phyloP scores from a whole-genome alignment of 2,113 vertebrate species.

The Rhea americana region DNA sequence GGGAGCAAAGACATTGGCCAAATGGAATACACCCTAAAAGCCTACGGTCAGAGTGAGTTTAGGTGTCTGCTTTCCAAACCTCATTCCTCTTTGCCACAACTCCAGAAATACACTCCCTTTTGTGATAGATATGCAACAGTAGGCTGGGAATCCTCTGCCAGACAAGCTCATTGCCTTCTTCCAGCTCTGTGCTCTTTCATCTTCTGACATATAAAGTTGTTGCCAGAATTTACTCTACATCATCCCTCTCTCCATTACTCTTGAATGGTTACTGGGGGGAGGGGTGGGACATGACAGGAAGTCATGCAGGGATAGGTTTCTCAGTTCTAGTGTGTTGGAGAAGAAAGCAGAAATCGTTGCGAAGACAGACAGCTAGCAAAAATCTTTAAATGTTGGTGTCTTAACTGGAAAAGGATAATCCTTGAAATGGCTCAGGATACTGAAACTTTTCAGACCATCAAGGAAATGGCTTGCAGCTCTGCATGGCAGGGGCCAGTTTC shows the following conservation, averaged over 20 bases:
- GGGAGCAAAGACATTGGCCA: accelerated
- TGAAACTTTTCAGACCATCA: slow-evolving; percentile 3
- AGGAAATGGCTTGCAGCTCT: not conserved
- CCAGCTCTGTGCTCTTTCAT: not conserved
- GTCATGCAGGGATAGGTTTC: not conserved
- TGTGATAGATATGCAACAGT: not conserved
- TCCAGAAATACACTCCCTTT: not conserved
- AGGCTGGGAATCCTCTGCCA: not conserved
- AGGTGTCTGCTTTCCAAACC: not conserved
- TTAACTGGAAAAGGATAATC: slow-evolving; percentile 25
- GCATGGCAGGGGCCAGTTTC: not conserved
- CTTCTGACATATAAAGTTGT: not conserved
- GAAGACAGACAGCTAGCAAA: slow-evolving; percentile 1
- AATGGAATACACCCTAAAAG: not conserved
- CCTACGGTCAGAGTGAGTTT: not conserved
- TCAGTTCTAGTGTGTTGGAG: not conserved
- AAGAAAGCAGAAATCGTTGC: slow-evolving; percentile 6
- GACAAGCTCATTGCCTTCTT: not conserved
- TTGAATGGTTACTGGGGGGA: not conserved
- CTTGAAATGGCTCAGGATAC: not conserved
- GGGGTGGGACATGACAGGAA: not conserved
- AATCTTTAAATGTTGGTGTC: not conserved
- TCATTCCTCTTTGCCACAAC: not conserved
- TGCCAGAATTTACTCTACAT: not conserved
- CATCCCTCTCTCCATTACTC: not conserved